Conservation (phyloP, 2,113 vertebrate genomes). For the Lagopus muta region DNA sequence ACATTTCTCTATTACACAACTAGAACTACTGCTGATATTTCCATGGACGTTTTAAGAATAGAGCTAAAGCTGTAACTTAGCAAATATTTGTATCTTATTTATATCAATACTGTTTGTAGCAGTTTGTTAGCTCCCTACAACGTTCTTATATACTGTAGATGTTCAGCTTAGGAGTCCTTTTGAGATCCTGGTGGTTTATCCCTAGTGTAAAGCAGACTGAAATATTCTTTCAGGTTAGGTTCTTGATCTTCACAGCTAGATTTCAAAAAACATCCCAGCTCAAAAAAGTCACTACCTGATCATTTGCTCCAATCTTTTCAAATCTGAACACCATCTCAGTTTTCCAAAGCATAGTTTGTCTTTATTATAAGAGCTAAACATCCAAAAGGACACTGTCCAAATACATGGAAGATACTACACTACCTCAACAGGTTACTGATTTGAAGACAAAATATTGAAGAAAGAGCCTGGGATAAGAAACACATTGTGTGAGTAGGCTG, state of each 20-base stretch:
- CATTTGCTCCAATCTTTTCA: background rate
- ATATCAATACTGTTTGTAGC: background rate
- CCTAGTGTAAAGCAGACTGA: background rate
- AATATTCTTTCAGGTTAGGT: background rate
- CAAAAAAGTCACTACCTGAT: fast-evolving
- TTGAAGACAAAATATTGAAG: background rate
- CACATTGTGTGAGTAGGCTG: background rate
- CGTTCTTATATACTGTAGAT: background rate
- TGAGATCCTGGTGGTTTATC: background rate
- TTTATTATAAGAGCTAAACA: background rate
- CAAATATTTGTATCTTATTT: background rate
- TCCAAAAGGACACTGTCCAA: background rate
- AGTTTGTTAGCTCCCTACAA: background rate
- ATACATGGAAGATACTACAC: background rate
- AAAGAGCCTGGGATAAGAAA: constrained; percentile 9
- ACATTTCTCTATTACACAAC: background rate
- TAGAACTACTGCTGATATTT: background rate
- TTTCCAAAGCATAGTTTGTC: background rate
- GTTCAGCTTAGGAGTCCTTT: background rate
- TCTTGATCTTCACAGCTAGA: background rate
- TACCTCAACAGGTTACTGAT: background rate
- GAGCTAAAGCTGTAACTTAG: background rate
- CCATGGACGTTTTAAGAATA: background rate
- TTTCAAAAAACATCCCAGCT: background rate
- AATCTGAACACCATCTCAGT: background rate